Base-by-base conservation (phyloP, 1,140 invertebrate species). In the Eumeta japonica region DNA sequence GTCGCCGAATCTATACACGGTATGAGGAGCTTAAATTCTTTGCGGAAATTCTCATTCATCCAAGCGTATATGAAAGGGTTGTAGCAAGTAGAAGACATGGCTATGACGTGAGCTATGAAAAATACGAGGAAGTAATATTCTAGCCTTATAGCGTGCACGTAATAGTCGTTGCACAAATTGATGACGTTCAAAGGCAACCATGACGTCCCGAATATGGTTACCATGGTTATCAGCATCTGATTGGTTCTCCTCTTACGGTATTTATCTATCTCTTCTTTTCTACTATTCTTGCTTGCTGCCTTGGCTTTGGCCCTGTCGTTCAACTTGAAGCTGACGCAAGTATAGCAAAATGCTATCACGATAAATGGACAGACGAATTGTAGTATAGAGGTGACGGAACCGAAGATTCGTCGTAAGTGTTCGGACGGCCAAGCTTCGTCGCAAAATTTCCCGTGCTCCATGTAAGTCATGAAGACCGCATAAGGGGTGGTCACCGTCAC, bases 171-270 rank as follows among this genome's bases (percentile, higher is more conserved):
- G 36, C 93, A 77, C 2, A 97, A 79, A 60, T 97, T 97, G 36
- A 92, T 83, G 14, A 89, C 62, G 64, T 98, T 98, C n/a, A 98
- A 77, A 4, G 96, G 96, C 44, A 98, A 68, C 97, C 96, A 99
- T 9, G 91, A 97, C 0, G 92, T 65, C 0, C 92, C 89, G 63
- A 99, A 99, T 15, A 98, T 92, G 0, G 85, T 82, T 0, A 98
- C 95, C 94, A 99, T 99, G 1, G 93, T 87, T 36, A 98, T 96
- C 14, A 99, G 75, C 97, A 99, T 99, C 42, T 91, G 80, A 47
- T 93, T 89, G 5, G 93, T 94, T 24, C 90, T 77, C 37, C 84
- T 80, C 48, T 87, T 89, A 37, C 82, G 70, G 58, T 87, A 82
- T 28, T 88, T 75, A 43, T 90, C 85, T 11, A 81, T 70, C 56